Percentiles rank a stretch among this genome's conserved stretches.
phyloP scores from a whole-genome alignment of 2,797 vertebrate genomes.

The Parotocinclus haroldoi region DNA sequence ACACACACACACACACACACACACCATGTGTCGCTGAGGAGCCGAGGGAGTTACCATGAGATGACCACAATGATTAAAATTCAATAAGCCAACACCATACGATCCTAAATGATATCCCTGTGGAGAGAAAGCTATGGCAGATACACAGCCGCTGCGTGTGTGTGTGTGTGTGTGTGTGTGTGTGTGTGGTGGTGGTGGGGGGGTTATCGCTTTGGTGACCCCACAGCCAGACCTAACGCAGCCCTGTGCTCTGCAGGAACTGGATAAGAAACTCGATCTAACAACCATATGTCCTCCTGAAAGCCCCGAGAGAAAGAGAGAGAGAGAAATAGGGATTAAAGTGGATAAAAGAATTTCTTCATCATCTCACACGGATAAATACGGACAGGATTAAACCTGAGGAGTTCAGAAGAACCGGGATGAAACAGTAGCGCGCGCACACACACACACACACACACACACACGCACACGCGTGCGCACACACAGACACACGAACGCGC shows the following conservation, averaged over 20 bases:
- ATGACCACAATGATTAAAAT: constrained; percentile 30
- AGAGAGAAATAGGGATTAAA: not conserved
- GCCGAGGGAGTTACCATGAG: constrained; percentile 18
- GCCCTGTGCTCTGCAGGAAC: constrained; percentile 12
- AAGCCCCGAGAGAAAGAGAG: constrained; percentile 5
- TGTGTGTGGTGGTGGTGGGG: constrained; percentile 9
- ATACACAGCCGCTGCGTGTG: constrained; percentile 1
- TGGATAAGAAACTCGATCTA: constrained; percentile 25
- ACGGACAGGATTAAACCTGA: not conserved
- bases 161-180: not conserved
- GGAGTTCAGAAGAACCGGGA: not conserved
- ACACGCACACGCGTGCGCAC: not conserved
- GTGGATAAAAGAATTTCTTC: constrained; percentile 11
- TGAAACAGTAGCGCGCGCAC: not conserved
- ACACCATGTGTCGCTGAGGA: constrained; percentile 3
- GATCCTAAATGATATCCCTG: constrained; percentile 15
- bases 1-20: not conserved
- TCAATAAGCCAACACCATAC: constrained; percentile 14
- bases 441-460: not conserved
- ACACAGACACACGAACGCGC: too few relatives aligned
- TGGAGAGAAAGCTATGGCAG: constrained; percentile 37
- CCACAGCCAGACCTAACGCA: constrained; percentile 12
- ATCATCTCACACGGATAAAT: not conserved
- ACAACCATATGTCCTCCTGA: constrained; percentile 27
- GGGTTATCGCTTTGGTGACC: constrained; percentile 26